Evolutionary conservation across 1,140 invertebrate species (phyloP), one percentile per base, ranked within the genome.

Genomic region (Watersipora subatra): DNA sequence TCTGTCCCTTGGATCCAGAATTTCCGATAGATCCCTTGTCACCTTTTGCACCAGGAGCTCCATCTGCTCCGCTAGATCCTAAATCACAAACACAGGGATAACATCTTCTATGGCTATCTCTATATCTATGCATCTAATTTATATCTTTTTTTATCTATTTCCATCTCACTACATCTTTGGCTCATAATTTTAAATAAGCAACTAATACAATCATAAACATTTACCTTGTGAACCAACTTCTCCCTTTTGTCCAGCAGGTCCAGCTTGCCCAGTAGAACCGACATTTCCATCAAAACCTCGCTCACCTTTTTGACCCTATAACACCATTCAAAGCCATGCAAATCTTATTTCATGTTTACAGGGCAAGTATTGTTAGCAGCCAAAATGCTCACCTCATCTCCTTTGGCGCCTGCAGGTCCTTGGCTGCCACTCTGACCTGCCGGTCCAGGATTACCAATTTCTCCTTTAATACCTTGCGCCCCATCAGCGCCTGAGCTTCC

Each of bases 361-460:
- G n/a, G n/a, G n/a, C n/a, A n/a, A n/a, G n/a, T n/a, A n/a, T n/a
- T n/a, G n/a, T n/a, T n/a, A n/a, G n/a, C n/a, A n/a, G n/a, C n/a
- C n/a, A n/a, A 46, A n/a, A 46, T 46, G 7, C n/a, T 46, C n/a
- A 46, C 64, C 17, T 29, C 57, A 24, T 64, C 55, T 64, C 63
- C 63, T 64, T 57, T 30, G 19, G 30, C 22, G 19, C 63, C 63
- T 55, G 24, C 2, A 17, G n/a, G 15, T 57, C 63, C 63, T 24
- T 25, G 24, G 7, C 19, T 22, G 25, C 63, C 63, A 7, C 19
- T 19, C 28, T 24, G 28, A 2, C 64, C 64, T n/a, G 2, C 19
- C n/a, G 62, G 62, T n/a, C 62, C 62, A 15, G 62, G 27, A n/a
- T 64, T 28, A n/a, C 62, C 62, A 2, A 30, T 64, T 64, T 28